Evolutionary conservation across 2,113 vertebrate species (phyloP).

Genomic region (Malurus elegans): DNA sequence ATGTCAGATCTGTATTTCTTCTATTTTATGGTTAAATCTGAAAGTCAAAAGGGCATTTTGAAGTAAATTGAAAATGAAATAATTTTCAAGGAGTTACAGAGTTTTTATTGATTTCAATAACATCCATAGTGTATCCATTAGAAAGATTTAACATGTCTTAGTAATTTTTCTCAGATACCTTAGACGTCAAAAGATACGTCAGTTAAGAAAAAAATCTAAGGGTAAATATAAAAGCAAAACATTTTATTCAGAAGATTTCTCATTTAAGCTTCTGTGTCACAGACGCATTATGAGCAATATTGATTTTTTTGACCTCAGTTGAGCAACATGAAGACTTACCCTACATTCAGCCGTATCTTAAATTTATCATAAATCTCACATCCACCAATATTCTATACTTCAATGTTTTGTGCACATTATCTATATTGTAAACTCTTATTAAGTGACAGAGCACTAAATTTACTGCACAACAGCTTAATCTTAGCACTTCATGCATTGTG

Average conservation of each 20-base stretch:
- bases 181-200: not conserved
- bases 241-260: not conserved
- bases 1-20: not conserved
- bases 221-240: not conserved
- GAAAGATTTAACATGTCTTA: not conserved
- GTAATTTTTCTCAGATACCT: not conserved
- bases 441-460: slow-evolving; percentile 58
- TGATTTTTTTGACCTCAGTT: slow-evolving; percentile 60
- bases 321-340: slow-evolving; percentile 41
- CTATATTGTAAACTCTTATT: slow-evolving; percentile 65
- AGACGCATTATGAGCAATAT: slow-evolving; percentile 47
- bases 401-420: slow-evolving; percentile 64
- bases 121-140: not conserved
- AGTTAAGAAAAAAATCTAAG: not conserved
- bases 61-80: not conserved
- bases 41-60: not conserved
- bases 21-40: not conserved
- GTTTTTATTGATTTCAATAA: not conserved
- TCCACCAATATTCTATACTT: slow-evolving; percentile 63
- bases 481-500: slow-evolving; percentile 37
- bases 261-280: slow-evolving; percentile 10
- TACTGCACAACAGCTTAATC: slow-evolving; percentile 48
- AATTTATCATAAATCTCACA: slow-evolving; percentile 65
- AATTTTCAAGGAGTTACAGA: not conserved
- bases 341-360: slow-evolving; percentile 30